Base-by-base conservation (phyloP, 2,888 invertebrate genomes). In the Acanthopleura granulata region DNA sequence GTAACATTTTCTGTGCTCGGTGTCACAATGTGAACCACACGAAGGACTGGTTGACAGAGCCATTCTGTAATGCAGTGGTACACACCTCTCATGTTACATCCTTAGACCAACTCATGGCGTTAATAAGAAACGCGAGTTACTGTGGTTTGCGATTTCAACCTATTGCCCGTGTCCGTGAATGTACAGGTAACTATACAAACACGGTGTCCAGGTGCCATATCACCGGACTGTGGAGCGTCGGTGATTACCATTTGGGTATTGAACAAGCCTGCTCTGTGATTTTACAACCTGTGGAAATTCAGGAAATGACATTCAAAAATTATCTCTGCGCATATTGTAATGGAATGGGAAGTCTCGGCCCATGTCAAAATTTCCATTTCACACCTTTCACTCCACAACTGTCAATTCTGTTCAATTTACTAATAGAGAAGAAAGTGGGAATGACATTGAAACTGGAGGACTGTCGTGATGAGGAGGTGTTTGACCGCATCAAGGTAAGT, bases 291-390 rank as follows among this genome's bases (percentile, higher is more conserved):
- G 12, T 66, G 22, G 16, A 15, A 14, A 12, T 66, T 66, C 18
- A 66, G 15, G 29, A 25, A 3, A 25, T 16, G 14, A 18, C 25
- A 27, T 66, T 22, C 25, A 66, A 66, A 66, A 66, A 66, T 25
- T 27, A 27, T 6, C 25, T 66, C 25, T 66, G 66, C 25, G 66
- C 66, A 27, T 66, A 22, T 27, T 66, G 66, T 14, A 66, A 66
- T 14, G 66, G 66, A 27, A 40, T 40, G 40, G 66, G 25, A 66
- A 66, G 29, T 27, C 29, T 27, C 22, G 57, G 22, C 22, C 1
- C 4, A 6, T 15, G 66, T 16, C 1, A 66, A 66, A 12, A 9
- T 66, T 66, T 18, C 29, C 1, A 66, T 14, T 27, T 27, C 6
- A 6, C 1, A 6, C 16, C 25, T 66, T 15, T 25, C 25, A 25